These are phyloP conservation scores for Turdus rufiventris DNA, from an alignment of 2,113 vertebrate species.

Conservation along the genomic window DNA sequence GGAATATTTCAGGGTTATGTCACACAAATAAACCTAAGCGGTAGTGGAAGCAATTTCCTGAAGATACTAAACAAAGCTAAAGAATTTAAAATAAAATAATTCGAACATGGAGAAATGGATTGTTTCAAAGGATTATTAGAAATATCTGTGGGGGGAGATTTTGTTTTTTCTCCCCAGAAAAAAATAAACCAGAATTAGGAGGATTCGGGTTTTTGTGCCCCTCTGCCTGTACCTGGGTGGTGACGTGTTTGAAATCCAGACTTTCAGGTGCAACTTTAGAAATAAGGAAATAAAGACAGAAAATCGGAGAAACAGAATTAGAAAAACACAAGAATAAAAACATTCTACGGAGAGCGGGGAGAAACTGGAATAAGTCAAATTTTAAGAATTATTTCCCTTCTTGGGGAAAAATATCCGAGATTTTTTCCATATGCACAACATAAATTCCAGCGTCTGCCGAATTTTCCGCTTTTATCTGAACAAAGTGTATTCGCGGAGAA, in stretches of 20 bases:
- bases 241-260: background rate
- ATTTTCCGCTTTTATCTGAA: background rate
- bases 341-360: background rate
- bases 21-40: background rate
- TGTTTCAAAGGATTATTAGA: background rate
- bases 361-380: background rate
- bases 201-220: background rate
- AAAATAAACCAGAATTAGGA: background rate
- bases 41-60: background rate
- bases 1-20: background rate
- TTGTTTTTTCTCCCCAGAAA: background rate
- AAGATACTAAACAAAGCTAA: background rate
- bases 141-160: background rate
- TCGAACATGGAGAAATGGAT: background rate
- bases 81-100: background rate
- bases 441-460: background rate
- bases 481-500: background rate
- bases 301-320: background rate
- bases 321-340: background rate
- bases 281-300: background rate
- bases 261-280: background rate
- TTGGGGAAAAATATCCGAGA: accelerated
- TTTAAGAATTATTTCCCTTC: background rate
- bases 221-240: background rate
- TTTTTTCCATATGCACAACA: background rate